Evolutionary conservation across 23 tunicate genomes (phyloP).

Genomic region (Halocynthia roretzi): DNA sequence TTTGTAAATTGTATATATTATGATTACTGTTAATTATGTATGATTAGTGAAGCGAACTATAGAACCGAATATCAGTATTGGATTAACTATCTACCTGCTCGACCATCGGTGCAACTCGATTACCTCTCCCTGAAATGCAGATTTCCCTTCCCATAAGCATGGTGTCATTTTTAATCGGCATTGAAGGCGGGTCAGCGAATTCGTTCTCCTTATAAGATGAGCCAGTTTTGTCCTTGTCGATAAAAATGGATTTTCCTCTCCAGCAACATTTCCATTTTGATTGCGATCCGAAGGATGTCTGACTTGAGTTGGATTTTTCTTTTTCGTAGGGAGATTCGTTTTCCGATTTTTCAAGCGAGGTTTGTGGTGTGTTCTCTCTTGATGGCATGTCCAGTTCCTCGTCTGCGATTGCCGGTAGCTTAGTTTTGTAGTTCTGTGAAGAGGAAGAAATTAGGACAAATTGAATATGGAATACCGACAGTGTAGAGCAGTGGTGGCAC

Average conservation of each 20-base stretch:
- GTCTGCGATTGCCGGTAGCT: constrained; percentile 21
- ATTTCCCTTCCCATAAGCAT: constrained; percentile 14
- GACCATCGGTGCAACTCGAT: not conserved
- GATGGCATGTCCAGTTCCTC: constrained; percentile 14
- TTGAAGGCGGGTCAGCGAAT: constrained; percentile 37
- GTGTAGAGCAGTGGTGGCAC: too few species aligned
- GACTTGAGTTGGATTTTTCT: not conserved
- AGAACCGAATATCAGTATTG: too few species aligned
- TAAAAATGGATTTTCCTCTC: constrained; percentile 1
- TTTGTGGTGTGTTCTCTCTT: not conserved
- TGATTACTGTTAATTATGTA: too few species aligned
- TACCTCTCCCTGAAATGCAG: not conserved
- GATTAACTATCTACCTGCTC: too few species aligned
- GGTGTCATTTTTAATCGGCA: constrained; percentile 72
- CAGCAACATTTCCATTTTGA: not conserved
- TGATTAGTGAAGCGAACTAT: too few species aligned
- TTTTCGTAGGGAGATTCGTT: not conserved
- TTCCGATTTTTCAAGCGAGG: too few species aligned
- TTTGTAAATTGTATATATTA: too few species aligned
- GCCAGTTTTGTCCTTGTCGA: not conserved
- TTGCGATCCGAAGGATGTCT: not conserved
- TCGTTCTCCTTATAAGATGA: not conserved
- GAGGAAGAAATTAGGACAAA: not conserved
- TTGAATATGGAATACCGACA: too few species aligned
- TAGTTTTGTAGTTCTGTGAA: constrained; percentile 14